Evolutionary conservation across 2,888 invertebrate genomes (phyloP), one percentile per base, ranked within the genome.

Genomic region (Drosophila picticornis): DNA sequence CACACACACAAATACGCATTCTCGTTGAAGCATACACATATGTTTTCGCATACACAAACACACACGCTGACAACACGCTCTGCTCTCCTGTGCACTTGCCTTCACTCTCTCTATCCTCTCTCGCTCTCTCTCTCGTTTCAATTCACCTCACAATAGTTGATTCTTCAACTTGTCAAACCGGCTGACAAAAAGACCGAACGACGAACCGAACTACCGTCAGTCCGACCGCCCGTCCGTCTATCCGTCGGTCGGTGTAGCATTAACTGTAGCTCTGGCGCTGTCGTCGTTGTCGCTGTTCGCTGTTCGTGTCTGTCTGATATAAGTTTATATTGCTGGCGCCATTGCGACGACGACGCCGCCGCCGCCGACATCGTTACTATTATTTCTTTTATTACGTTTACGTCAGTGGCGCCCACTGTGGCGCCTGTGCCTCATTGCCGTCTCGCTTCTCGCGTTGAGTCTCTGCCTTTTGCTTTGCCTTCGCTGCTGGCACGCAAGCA

Each of bases 341-440:
- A 93, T 88, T 89, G 87, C 90, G 93, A 90, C 93, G 92, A 88
- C 46, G 40, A 40, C 38, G 82, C 40, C 65, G 80, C 56, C 83
- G 83, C 76, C 91, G 92, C 83, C 90, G 87, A 83, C 86, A 83
- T 87, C 86, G 90, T 90, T 92, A 91, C 91, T 91, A 90, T 90
- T 92, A 91, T 92, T 92, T 91, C 88, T 92, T 92, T 92, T 91
- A 93, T 93, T 92, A 93, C 92, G 93, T 93, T 93, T 92, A 93
- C 92, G 93, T 93, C 93, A 92, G 93, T 92, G 92, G 93, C 92
- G 93, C 92, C 92, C 92, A 92, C 91, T 91, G 79, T 81, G 92
- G 92, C 92, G 92, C 92, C 92, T 88, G 88, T 76, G 76, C 69
- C 72, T 84, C 84, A 61, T 53, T 69, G 64, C 38, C 82, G 67